Conservation (phyloP, 2,113 vertebrate genomes). For the human (Homo sapiens) region DNA sequence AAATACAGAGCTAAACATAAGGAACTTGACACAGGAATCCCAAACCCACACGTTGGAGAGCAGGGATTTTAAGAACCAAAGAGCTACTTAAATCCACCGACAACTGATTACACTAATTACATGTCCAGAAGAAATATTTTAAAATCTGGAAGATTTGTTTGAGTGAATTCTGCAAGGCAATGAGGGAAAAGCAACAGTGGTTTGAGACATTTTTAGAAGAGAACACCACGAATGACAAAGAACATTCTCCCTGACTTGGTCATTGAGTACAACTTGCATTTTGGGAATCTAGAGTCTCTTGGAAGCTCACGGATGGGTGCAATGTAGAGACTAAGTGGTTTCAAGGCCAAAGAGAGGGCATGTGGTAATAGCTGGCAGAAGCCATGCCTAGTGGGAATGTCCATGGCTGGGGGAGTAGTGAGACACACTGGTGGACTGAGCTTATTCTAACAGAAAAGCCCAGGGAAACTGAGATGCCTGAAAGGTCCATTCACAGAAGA, state of each 20-base stretch:
- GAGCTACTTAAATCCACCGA: neutral
- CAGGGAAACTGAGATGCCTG: neutral
- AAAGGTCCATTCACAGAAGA: neutral
- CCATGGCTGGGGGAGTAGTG: accelerated
- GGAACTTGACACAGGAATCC: neutral
- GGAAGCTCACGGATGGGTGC: neutral
- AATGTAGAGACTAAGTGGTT: neutral
- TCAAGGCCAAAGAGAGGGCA: neutral
- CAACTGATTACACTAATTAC: neutral
- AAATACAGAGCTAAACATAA: neutral
- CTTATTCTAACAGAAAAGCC: neutral
- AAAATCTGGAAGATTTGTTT: neutral
- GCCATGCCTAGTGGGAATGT: neutral
- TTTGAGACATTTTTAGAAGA: neutral
- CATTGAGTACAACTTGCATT: neutral
- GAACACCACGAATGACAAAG: neutral
- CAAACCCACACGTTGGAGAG: neutral
- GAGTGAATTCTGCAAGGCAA: neutral
- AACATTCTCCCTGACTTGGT: neutral
- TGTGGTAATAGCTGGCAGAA: neutral
- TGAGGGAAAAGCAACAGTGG: neutral
- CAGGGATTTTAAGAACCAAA: neutral
- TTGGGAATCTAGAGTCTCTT: neutral
- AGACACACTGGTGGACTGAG: neutral
- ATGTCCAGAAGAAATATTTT: neutral